These are phyloP conservation scores for Nemopilema nomurai DNA, from an alignment of 30 jellyfish, hydroid and myxozoan genomes.

Conservation along the genomic window DNA sequence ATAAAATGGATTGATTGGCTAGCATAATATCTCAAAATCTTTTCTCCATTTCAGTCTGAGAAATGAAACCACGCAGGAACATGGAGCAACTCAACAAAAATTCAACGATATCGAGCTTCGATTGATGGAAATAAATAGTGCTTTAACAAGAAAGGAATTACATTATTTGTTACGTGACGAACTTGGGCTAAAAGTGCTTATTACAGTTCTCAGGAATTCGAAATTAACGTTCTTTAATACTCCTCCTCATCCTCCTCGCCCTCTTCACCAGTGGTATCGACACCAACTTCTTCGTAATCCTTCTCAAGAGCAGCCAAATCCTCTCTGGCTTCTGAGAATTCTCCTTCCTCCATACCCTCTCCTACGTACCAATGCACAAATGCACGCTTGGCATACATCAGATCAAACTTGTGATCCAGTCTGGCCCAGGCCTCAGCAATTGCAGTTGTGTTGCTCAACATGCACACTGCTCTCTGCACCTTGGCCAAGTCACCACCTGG, in stretches of 20 bases:
- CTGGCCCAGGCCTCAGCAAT: conserved; percentile 98
- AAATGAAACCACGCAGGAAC: too few relatives aligned
- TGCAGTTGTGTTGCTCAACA: conserved; percentile 99
- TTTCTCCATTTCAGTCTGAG: too few relatives aligned
- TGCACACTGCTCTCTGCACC: conserved; percentile 96
- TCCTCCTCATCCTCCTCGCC: conserved; percentile 94
- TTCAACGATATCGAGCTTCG: too few relatives aligned
- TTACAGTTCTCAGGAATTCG: neutral
- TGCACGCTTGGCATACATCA: conserved; percentile 96
- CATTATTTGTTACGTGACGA: too few relatives aligned
- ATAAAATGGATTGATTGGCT: too few relatives aligned
- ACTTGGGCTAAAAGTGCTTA: too few relatives aligned
- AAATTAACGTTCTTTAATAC: conserved; percentile 53
- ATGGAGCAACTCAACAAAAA: too few relatives aligned
- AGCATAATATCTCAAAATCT: too few relatives aligned
- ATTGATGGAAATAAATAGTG: neutral
- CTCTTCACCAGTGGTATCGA: conserved; percentile 81
- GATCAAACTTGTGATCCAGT: conserved; percentile 91
- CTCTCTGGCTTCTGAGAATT: conserved; percentile 96
- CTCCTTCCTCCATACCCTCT: conserved; percentile 99
- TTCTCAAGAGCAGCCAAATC: conserved; percentile 98
- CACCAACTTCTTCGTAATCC: conserved; percentile 98
- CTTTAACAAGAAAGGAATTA: too few relatives aligned
- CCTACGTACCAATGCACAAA: conserved; percentile 98
- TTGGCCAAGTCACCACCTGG: conserved; percentile 98